Evolutionary conservation across 2,113 vertebrate species (phyloP).

Genomic region (zebrafish (Danio rerio)): GRCz12tu NC_133189.1:44069001-44069500

Average conservation of each 20-base stretch:
- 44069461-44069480: background rate
- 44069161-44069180: slow-evolving; percentile 22
- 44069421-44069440: background rate
- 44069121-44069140: slow-evolving; percentile 15
- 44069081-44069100: slow-evolving; percentile 29
- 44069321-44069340: background rate
- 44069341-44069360: background rate
- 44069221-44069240: background rate
- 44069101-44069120: slow-evolving; percentile 13
- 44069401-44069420: too few relatives aligned
- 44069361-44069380: background rate
- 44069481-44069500: background rate
- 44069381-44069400: background rate
- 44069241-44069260: background rate
- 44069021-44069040: background rate
- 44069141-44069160: slow-evolving; percentile 23
- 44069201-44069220: background rate
- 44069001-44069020: background rate
- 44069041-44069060: slow-evolving; percentile 44
- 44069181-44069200: background rate
- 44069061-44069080: slow-evolving; percentile 28
- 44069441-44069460: background rate
- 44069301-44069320: background rate
- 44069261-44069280: background rate
- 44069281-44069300: background rate